Percentiles rank a stretch among this genome's conserved stretches.
Evolutionary conservation across 2,113 vertebrate genomes (phyloP).

Genomic region (Fregata magnificens): DNA sequence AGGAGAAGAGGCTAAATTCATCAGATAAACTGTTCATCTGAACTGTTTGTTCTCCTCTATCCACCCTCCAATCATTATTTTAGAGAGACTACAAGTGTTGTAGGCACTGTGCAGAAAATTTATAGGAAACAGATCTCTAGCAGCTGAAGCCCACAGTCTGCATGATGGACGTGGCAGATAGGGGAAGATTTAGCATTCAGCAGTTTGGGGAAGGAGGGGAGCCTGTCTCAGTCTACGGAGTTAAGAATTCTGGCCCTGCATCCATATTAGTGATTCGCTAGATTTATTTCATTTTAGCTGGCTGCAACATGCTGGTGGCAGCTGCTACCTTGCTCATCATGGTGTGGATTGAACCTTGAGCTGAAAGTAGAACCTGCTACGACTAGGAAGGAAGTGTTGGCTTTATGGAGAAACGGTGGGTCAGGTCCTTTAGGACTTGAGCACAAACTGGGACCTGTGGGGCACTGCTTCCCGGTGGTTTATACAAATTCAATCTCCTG

Average conservation of each 20-base stretch:
- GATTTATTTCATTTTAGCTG: not conserved
- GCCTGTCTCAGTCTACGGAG: not conserved
- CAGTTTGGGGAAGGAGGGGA: not conserved
- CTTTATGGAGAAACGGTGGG: not conserved
- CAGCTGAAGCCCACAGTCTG: not conserved
- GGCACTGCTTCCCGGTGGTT: not conserved
- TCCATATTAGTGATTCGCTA: fast-evolving
- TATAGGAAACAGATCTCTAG: not conserved
- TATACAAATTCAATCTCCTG: not conserved
- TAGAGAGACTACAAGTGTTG: conserved; percentile 15
- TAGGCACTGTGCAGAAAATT: conserved; percentile 13
- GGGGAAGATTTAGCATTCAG: not conserved
- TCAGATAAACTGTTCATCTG: conserved; percentile 53
- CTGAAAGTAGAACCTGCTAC: not conserved
- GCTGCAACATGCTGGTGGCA: fast-evolving
- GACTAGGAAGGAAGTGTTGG: not conserved
- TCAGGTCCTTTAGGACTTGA: not conserved
- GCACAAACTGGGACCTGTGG: not conserved
- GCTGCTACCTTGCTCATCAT: not conserved
- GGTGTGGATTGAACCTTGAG: not conserved
- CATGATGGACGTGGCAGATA: not conserved
- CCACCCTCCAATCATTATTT: conserved; percentile 48
- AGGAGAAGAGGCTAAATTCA: conserved; percentile 40
- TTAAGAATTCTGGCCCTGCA: not conserved
- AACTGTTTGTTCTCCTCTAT: conserved; percentile 53